Base-by-base conservation (phyloP, 2,797 vertebrate species). In the Falco novaeseelandiae region DNA sequence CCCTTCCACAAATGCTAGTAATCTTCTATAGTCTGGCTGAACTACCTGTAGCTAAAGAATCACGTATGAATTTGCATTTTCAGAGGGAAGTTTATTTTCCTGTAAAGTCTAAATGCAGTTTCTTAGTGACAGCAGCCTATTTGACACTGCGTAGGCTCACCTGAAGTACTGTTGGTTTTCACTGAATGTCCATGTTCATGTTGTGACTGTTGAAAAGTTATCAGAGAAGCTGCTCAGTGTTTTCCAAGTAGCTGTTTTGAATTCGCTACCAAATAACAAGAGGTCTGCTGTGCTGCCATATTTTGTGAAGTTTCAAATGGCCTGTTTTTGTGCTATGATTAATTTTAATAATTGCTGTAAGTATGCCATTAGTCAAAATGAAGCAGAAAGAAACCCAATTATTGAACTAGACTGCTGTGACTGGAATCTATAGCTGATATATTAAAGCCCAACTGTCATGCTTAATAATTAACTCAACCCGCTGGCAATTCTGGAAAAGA, bases 391-490 rank as follows among this genome's bases (percentile, higher is more conserved):
- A 96, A 96, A 95, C 80, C 72, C 94, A 97, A 93, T 97, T 98
- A 97, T 93, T 95, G 94, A 97, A 96, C 96, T 94, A 95, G 90
- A 96, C 95, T 95, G 96, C 97, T 97, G 96, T 91, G 96, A 97
- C 92, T 97, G 96, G 91, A 96, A 95, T 97, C 95, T 96, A 92
- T 96, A 96, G 73, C 86, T 95, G 93, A 96, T 91, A 90, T 93
- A 95, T 96, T 96, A 96, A 96, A 97, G 91, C 87, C 83, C 74
- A 72, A 73, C 90, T 95, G 96, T 97, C 93, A 94, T 73, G 79
- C 93, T 96, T 96, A 96, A 97, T 97, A 96, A 98, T 94, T 96
- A 92, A 96, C 93, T 97, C 94, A 83, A 80, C 73, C 90, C 40
- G 1, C 89, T 84, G 92, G 95, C 93, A 95, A 85, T 87, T 93